Evolutionary conservation across 2,797 vertebrate species (phyloP), one percentile per base, ranked within the genome.

Genomic region (Epinephelus coioides): DNA sequence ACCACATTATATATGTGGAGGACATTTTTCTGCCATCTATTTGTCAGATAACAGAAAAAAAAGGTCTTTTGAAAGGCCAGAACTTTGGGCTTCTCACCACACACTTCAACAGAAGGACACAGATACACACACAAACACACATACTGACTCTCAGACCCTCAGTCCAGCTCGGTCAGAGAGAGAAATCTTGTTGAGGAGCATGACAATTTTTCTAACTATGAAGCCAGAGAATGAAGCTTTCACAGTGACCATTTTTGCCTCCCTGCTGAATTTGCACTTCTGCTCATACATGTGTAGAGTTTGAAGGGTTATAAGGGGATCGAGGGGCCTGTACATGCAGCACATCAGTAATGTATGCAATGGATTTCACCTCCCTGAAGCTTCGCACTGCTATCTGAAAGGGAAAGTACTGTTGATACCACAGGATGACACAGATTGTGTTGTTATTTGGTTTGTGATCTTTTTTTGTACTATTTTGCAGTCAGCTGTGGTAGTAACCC

Each of bases 201-300:
- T 80, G 49, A 79, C 43, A 11, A 3, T 76, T 83, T 76, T 80
- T 69, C 34, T 30, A 69, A 84, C 59, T n/a, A 69, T 57, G 21
- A 46, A 46, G 21, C 67, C 53, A 11, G 64, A 78, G 64, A 78
- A 78, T 47, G 49, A 67, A 66, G 25, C 64, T 47, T 84, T 80
- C 67, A 71, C 51, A 63, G 59, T 2, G 0, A 46, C 57, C 10
- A 4, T 78, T 49, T 66, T 73, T 63, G 34, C 21, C 27, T 81
- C 30, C 12, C 55, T 50, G 51, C 55, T 73, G 44, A 71, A 38
- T 59, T 54, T 73, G 43, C 38, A 30, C 50, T 44, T n/a, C 10
- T 77, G 13, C 40, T 73, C 1, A 0, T 18, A 5, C 51, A 73
- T 14, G 6, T 69, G 10, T 70, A 44, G 51, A 78, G 19, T 49